Evolutionary conservation across 2,113 vertebrate species (phyloP).

Genomic region (Lepus timidus): DNA sequence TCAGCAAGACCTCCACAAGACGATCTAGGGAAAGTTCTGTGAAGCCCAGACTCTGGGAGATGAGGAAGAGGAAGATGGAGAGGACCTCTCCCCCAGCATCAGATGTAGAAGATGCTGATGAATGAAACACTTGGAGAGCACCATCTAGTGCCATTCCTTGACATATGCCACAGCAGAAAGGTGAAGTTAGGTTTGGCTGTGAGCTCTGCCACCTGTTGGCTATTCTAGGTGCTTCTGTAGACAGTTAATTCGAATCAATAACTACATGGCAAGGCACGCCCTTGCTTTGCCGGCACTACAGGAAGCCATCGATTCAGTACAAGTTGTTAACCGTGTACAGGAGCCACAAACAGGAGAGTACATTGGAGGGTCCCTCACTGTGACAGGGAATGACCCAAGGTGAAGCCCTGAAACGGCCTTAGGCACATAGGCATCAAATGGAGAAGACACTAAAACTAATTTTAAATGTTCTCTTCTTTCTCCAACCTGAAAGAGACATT

Average conservation of each 20-base stretch:
- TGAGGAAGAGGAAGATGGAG: neutral
- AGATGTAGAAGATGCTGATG: neutral
- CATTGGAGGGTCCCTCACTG: neutral
- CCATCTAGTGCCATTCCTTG: neutral
- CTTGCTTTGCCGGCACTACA: slow-evolving; percentile 7
- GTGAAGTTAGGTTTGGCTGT: neutral
- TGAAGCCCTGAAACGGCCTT: neutral
- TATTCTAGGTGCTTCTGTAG: slow-evolving; percentile 6
- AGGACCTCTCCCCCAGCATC: neutral
- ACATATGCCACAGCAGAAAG: neutral
- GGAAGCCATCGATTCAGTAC: slow-evolving; percentile 58
- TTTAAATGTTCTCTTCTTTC: neutral
- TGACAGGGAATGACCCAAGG: neutral
- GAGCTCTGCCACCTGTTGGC: neutral
- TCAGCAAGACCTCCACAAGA: neutral
- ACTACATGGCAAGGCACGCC: slow-evolving; percentile 24
- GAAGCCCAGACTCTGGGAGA: neutral
- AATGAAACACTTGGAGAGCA: neutral
- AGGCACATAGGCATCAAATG: neutral
- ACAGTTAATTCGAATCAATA: neutral
- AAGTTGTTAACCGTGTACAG: slow-evolving; percentile 33
- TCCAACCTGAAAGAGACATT: neutral
- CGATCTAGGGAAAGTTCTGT: neutral
- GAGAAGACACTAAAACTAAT: neutral
- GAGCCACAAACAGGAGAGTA: slow-evolving; percentile 14